A percentile compares a stretch with the other conserved stretches of the same genome.
Conservation (phyloP, 2,888 invertebrate genomes). For the Tridacna crocea region DNA sequence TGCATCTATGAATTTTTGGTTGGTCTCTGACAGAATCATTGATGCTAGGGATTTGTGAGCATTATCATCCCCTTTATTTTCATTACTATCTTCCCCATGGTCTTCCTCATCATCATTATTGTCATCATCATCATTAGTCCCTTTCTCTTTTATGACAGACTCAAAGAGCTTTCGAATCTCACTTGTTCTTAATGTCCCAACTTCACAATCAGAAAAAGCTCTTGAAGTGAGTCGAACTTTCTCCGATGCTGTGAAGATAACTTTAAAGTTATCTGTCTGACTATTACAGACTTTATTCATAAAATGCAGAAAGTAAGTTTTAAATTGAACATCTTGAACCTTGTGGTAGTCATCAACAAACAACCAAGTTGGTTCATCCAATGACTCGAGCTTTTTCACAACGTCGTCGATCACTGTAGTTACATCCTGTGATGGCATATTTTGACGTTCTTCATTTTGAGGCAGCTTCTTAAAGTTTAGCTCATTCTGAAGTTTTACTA, state of each 20-base stretch:
- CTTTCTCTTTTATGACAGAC: not conserved
- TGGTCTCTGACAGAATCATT: not conserved
- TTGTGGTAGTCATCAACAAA: conserved; percentile 1
- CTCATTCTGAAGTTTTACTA: not conserved
- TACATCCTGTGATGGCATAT: not conserved
- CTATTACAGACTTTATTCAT: not conserved
- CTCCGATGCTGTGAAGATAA: not conserved
- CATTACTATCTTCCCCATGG: not conserved
- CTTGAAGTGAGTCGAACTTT: not conserved
- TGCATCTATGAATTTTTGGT: not conserved
- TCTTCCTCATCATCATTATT: not conserved
- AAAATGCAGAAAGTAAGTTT: conserved; percentile 4
- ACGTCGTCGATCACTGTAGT: not conserved
- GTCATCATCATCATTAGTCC: not conserved
- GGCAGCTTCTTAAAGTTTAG: not conserved
- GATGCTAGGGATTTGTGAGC: not conserved
- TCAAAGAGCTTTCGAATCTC: not conserved
- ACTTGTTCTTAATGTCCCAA: not conserved
- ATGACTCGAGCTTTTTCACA: not conserved
- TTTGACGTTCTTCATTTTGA: not conserved
- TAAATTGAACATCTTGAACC: not conserved
- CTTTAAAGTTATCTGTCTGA: not conserved
- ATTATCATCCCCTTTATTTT: not conserved
- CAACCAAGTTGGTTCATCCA: not conserved
- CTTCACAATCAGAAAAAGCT: not conserved